Conservation (phyloP, 2,888 invertebrate species). For the Perizoma affinitatum region DNA sequence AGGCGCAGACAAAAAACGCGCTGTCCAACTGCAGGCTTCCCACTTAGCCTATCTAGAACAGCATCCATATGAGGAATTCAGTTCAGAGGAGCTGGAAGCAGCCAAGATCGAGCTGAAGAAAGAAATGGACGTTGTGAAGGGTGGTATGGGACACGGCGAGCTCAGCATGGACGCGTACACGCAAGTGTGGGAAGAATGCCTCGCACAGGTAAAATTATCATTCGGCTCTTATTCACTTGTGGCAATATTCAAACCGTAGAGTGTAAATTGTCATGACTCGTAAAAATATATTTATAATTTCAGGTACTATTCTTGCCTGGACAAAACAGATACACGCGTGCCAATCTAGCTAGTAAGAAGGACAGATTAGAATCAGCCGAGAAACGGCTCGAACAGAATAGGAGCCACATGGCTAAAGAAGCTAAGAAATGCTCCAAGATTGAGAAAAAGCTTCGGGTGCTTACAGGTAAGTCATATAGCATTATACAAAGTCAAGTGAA, state of each 20-base stretch:
- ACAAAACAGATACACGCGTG: constrained; percentile 96
- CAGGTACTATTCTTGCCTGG: constrained; percentile 95
- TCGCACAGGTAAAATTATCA: constrained; percentile 88
- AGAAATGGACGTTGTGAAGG: constrained; percentile 95
- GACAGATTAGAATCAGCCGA: constrained; percentile 97
- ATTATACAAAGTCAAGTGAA: no score
- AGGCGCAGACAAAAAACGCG: constrained; percentile 82
- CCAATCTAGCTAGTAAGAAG: constrained; percentile 97
- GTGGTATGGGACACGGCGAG: constrained; percentile 98
- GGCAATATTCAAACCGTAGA: no score
- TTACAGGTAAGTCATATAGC: constrained; percentile 86
- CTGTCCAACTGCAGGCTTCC: constrained; percentile 85
- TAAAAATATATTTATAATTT: constrained; percentile 19
- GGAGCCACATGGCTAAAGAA: constrained; percentile 97
- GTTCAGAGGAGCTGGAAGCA: constrained; percentile 86
- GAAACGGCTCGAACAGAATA: constrained; percentile 95
- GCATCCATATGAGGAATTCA: constrained; percentile 91
- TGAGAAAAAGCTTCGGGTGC: constrained; percentile 97
- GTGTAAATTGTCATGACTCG: no score
- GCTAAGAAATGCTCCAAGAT: constrained; percentile 98
- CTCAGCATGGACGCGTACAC: constrained; percentile 95
- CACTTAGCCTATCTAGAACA: constrained; percentile 93
- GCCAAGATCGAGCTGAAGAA: constrained; percentile 87
- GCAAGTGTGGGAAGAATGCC: constrained; percentile 98
- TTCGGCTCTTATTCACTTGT: no score